Base-by-base conservation (phyloP, 2,113 vertebrate species). In the Misgurnus anguillicaudatus region DNA sequence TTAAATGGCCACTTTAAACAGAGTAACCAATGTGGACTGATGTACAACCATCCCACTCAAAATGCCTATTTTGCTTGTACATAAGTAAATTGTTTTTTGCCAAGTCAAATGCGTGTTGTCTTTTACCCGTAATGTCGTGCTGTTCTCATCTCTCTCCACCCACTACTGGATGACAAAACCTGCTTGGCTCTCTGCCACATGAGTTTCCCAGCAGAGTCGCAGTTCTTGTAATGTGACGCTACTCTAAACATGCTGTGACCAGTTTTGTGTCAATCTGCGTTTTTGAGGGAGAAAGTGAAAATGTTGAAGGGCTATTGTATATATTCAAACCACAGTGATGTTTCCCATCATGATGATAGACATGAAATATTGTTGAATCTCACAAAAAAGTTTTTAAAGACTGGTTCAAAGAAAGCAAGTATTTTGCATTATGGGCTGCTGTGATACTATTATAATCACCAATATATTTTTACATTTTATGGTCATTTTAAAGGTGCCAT, bases 111-210 rank as follows among this genome's bases (percentile, higher is more conserved):
- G 39, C 11, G 38, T 62, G n/a, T 19, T 31, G 19, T 62, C 1
- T 61, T 61, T 31, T 73, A 45, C 19, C 11, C 4, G 9, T 45
- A 21, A 17, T 60, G 51, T 73, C 11, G 31, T 45, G 36, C 45
- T 8, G 1, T 24, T 36, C 58, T 71, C 42, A 51, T 51, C 51
- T 39, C 42, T 48, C 10, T 42, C 36, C 4, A 2, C 78, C 82
- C 39, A 24, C 24, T 38, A 6, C 14, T 77, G 48, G 48, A 78
- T 86, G 9, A 86, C 85, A 78, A 85, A 84, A 90, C 86, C 69
- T 42, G 64, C 42, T 68, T 90, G 90, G 89, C 88, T 31, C 6
- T n/a, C 17, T 36, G 83, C 89, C 89, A 89, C 8, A 31, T 47
- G 17, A 21, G 47, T 77, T 77, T 81, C 74, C 80, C 41, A 64